Percentiles rank a stretch among this genome's conserved stretches.
Conservation (phyloP, 2,113 vertebrate genomes). For the Cyprinodon tularosa region DNA sequence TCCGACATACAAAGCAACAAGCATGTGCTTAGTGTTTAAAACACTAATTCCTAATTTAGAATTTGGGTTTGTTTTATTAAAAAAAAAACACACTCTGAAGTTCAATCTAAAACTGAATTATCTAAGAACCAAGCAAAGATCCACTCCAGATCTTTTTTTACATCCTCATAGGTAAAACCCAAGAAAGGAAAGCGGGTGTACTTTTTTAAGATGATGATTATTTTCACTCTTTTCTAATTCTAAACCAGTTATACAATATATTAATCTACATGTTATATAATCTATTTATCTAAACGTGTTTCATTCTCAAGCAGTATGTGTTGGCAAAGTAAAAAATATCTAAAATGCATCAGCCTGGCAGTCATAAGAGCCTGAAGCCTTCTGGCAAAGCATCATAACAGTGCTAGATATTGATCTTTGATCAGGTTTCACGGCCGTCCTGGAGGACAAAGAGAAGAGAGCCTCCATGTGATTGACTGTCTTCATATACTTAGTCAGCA, state of each 20-base stretch:
- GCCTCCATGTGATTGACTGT: conserved; percentile 32
- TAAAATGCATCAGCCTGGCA: conserved; percentile 4
- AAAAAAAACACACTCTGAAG: no score
- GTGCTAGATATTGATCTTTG: conserved; percentile 65
- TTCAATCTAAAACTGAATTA: no score
- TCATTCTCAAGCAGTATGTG: background rate
- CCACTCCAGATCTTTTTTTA: no score
- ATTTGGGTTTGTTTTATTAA: no score
- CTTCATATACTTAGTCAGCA: conserved; percentile 12
- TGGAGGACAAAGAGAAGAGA: conserved; percentile 41
- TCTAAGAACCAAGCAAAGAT: no score
- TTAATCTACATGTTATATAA: background rate
- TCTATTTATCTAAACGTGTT: background rate
- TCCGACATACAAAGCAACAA: no score
- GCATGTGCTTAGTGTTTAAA: no score
- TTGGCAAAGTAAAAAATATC: conserved; percentile 8
- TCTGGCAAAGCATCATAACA: conserved; percentile 34
- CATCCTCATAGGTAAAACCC: no score
- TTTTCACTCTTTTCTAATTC: no score
- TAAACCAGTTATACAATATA: background rate
- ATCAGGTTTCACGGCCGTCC: conserved; percentile 68
- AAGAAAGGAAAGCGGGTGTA: no score
- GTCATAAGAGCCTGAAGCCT: conserved; percentile 11
- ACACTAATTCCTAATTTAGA: no score
- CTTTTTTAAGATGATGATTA: no score